A percentile compares a stretch with the other conserved stretches of the same genome.
Evolutionary conservation across 2,797 vertebrate genomes (phyloP).

Genomic region (Pempheris klunzingeri): DNA sequence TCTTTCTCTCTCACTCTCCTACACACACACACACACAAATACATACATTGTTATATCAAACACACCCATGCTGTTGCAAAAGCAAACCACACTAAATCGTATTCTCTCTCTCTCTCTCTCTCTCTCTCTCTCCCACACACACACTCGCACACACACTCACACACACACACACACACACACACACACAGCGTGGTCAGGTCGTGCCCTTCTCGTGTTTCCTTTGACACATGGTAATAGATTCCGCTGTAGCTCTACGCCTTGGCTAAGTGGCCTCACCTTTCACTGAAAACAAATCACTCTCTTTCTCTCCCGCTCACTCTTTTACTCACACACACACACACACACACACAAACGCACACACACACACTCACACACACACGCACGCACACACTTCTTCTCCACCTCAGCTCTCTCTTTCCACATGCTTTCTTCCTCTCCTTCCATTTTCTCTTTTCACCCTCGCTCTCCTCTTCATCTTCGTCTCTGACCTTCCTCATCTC

Average conservation of each 20-base stretch:
- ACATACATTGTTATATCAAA: slow-evolving; percentile 15
- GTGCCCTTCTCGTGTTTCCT: slow-evolving; percentile 95
- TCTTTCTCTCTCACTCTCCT: background rate
- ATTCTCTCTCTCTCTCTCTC: slow-evolving; percentile 21
- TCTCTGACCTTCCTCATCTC: slow-evolving; percentile 68
- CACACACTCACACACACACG: slow-evolving; percentile 13
- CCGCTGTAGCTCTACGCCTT: slow-evolving; percentile 91
- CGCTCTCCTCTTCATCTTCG: slow-evolving; percentile 48
- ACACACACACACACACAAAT: slow-evolving; percentile 4
- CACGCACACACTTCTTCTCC: slow-evolving; percentile 15
- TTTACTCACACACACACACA: slow-evolving; percentile 21
- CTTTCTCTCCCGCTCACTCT: slow-evolving; percentile 39
- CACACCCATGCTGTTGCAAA: slow-evolving; percentile 26
- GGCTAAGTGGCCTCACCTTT: slow-evolving; percentile 98
- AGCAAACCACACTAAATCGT: slow-evolving; percentile 33
- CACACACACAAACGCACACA: slow-evolving; percentile 25
- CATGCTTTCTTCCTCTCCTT: slow-evolving; percentile 31
- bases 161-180: slow-evolving; percentile 46
- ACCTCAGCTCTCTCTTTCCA: slow-evolving; percentile 18
- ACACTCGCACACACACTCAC: slow-evolving; percentile 30
- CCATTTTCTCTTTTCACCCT: slow-evolving; percentile 34
- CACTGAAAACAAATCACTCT: slow-evolving; percentile 99
- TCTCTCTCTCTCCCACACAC: slow-evolving; percentile 24
- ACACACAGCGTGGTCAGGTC: slow-evolving; percentile 82
- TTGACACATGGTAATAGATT: slow-evolving; percentile 99